Conservation (phyloP, 2,888 invertebrate genomes). For the Euplexia lucipara region DNA sequence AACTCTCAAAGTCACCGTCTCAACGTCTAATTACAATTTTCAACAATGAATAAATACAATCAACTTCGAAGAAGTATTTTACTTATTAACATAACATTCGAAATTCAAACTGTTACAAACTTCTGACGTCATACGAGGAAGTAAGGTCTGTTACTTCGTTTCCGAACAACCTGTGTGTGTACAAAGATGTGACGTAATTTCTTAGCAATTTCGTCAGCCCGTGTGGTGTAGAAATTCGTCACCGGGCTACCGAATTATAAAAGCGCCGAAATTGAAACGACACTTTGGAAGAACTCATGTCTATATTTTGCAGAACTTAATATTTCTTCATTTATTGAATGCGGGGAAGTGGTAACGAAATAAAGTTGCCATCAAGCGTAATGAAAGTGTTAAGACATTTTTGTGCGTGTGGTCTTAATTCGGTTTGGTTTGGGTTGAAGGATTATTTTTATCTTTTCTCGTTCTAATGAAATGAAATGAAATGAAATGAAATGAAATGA, state of each 20-base stretch:
- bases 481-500: too few relatives aligned
- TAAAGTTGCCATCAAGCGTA: background rate
- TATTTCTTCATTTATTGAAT: background rate
- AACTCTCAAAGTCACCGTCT: constrained; percentile 14
- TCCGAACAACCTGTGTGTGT: constrained; percentile 26
- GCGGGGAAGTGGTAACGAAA: background rate
- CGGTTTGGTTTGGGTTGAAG: background rate
- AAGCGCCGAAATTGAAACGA: constrained; percentile 39
- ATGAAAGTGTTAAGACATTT: background rate
- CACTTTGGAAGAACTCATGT: constrained; percentile 6
- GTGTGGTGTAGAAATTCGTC: constrained; percentile 45
- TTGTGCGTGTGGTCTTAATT: background rate
- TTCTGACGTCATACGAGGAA: constrained; percentile 26
- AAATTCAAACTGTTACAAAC: constrained; percentile 21
- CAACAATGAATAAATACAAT: constrained; percentile 24
- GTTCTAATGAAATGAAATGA: too few relatives aligned
- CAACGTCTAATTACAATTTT: constrained; percentile 34
- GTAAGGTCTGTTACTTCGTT: constrained; percentile 34
- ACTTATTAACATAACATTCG: constrained; percentile 14
- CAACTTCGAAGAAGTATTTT: constrained; percentile 9
- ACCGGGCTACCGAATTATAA: constrained; percentile 26
- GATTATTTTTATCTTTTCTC: background rate
- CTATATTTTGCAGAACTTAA: constrained; percentile 1
- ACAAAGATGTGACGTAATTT: constrained; percentile 33
- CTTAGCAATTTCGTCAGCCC: constrained; percentile 27